Evolutionary conservation across 2,888 invertebrate genomes (phyloP).

Genomic region (Oeneis ivallda): DNA sequence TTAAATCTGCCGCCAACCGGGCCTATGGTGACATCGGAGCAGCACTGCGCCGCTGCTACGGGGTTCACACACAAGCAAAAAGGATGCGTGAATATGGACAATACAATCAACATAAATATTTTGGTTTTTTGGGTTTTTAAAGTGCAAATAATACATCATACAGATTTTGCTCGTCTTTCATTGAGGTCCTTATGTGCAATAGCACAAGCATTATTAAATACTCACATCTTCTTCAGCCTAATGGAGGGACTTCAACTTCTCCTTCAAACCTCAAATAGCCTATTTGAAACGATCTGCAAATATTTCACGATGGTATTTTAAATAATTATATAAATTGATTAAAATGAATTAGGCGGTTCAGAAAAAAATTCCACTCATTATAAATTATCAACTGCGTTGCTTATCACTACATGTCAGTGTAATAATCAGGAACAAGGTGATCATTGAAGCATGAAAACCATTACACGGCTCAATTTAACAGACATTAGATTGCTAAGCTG

Average conservation of each 20-base stretch:
- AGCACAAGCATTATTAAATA: conserved; percentile 1
- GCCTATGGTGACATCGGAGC: too few relatives aligned
- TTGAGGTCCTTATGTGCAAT: too few relatives aligned
- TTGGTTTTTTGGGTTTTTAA: too few relatives aligned
- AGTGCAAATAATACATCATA: too few relatives aligned
- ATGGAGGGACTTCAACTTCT: background rate
- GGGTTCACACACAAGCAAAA: too few relatives aligned
- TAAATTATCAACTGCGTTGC: background rate
- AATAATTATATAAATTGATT: background rate
- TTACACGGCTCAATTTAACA: background rate
- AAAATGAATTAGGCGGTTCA: background rate
- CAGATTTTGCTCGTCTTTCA: too few relatives aligned
- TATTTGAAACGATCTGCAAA: background rate
- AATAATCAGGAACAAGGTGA: background rate
- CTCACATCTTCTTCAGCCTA: background rate
- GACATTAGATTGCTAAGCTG: background rate
- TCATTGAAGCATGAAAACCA: background rate
- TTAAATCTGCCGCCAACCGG: too few relatives aligned
- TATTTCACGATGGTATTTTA: too few relatives aligned
- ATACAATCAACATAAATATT: too few relatives aligned
- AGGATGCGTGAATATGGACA: too few relatives aligned
- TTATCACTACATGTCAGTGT: background rate
- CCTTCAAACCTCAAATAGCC: background rate
- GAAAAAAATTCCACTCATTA: background rate
- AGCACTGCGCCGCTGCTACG: too few relatives aligned